Evolutionary conservation across 2,113 vertebrate species (phyloP), one percentile per base, ranked within the genome.

Genomic region (Litocranius walleri): DNA sequence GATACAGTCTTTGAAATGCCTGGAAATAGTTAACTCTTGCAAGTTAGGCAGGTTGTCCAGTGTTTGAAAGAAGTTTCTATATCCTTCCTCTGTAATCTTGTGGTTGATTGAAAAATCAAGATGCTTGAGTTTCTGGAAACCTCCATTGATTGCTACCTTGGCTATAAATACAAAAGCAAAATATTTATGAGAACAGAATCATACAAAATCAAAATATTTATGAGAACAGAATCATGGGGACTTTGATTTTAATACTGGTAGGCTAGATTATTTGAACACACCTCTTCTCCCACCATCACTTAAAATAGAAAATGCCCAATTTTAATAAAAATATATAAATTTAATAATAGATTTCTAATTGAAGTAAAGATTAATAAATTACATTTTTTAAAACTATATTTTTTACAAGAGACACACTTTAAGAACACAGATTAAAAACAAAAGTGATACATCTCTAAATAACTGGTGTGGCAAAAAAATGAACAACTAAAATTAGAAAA

Each of bases 91-190:
- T 80, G 89, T 97, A 94, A 98, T 48, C 6, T 21, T 4, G 5
- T 97, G 77, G 78, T 98, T 98, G 19, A 14, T 0, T 45, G 33
- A 59, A 43, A 98, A 62, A 7, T 64, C 33, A 67, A 98, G 90
- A 1, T 71, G 67, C 82, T 96, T 2, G 5, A 98, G 85, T 50
- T 97, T 98, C 94, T 98, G 97, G 92, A 98, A 98, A 40, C 94
- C 85, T 93, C 97, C 64, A 4, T 1, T 43, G n/a, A 62, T 93
- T 96, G 98, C 97, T 67, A 48, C 45, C 14, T 98, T 95, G 56
- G 96, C 98, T 98, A 92, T 88, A 93, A 97, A 97, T 98, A 92
- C 84, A 94, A 97, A 97, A 92, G 82, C 45, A 48, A 83, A 92
- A 86, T 23, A 5, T 90, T 30, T 33, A 5, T 85, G 59, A 96